A percentile compares a stretch with the other conserved stretches of the same genome.
These are phyloP conservation scores for Arctopsyche grandis DNA, from an alignment of 1,140 invertebrate species.

Conservation along the genomic window DNA sequence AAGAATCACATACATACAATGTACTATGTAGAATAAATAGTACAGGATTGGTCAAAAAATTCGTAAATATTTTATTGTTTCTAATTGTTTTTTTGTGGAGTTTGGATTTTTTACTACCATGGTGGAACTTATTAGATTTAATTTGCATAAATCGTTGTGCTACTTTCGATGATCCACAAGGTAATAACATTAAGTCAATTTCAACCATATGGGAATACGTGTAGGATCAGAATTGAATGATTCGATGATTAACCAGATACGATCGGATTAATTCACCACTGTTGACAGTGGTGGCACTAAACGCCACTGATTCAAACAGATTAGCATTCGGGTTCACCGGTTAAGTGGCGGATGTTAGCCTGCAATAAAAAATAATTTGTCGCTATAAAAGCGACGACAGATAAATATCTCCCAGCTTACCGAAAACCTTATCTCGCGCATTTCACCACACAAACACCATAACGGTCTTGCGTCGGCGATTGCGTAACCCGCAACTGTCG, in stretches of 20 bases:
- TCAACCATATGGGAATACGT: background rate
- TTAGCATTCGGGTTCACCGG: no score
- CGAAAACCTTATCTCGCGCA: background rate
- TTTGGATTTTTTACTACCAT: no score
- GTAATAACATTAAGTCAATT: no score
- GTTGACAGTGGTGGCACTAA: background rate
- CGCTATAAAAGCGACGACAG: background rate
- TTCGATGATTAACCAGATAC: background rate
- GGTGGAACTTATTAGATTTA: no score
- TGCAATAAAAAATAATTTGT: background rate
- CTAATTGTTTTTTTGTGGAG: no score
- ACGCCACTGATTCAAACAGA: background rate
- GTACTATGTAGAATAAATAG: no score
- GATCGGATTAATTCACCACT: background rate
- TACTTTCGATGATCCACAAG: no score
- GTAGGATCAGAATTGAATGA: background rate
- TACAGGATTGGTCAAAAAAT: no score
- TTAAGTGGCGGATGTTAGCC: background rate
- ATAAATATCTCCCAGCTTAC: background rate
- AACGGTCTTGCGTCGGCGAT: slow-evolving; percentile 1
- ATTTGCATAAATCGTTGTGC: no score
- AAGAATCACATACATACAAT: no score
- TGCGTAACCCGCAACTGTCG: slow-evolving; percentile 9
- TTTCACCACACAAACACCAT: background rate
- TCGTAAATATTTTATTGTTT: no score